phyloP scores from a whole-genome alignment of 2,797 vertebrate species.

The Adrianichthys oophorus region DNA sequence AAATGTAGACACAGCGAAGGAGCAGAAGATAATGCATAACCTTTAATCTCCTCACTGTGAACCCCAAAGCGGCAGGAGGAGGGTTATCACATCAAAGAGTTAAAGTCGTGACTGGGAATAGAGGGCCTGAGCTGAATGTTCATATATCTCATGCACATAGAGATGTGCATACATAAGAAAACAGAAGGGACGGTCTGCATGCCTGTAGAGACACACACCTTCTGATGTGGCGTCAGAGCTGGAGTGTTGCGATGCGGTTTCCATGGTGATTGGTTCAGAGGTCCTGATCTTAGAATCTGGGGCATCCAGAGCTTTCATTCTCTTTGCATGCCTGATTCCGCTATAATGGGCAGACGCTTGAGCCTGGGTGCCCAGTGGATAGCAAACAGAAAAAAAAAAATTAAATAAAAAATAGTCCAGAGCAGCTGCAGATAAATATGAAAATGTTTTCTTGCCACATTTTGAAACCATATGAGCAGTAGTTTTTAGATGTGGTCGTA shows the following conservation, averaged over 20 bases:
- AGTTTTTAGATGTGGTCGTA: background rate
- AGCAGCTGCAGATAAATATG: background rate
- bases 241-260: slow-evolving; percentile 76
- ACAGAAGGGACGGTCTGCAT: slow-evolving; percentile 5
- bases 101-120: slow-evolving; percentile 53
- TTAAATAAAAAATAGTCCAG: slow-evolving; percentile 17
- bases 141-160: slow-evolving; percentile 24
- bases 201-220: slow-evolving; percentile 50
- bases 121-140: slow-evolving; percentile 21
- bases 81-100: slow-evolving; percentile 63
- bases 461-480: background rate
- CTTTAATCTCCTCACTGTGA: slow-evolving; percentile 55
- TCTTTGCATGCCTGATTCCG: slow-evolving; percentile 90
- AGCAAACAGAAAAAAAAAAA: too few species aligned
- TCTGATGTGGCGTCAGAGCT: slow-evolving; percentile 80
- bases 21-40: slow-evolving; percentile 39
- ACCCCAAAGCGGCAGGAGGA: slow-evolving; percentile 37
- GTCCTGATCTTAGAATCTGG: slow-evolving; percentile 90
- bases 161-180: slow-evolving; percentile 11
- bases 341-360: slow-evolving; percentile 91
- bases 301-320: slow-evolving; percentile 89
- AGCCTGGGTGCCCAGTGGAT: slow-evolving; percentile 74
- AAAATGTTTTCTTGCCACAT: slow-evolving; percentile 7
- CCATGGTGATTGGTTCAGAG: slow-evolving; percentile 73
- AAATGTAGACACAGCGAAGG: slow-evolving; percentile 47